Evolutionary conservation across 2,888 invertebrate genomes (phyloP).

Genomic region (Nemurella pictetii): DNA sequence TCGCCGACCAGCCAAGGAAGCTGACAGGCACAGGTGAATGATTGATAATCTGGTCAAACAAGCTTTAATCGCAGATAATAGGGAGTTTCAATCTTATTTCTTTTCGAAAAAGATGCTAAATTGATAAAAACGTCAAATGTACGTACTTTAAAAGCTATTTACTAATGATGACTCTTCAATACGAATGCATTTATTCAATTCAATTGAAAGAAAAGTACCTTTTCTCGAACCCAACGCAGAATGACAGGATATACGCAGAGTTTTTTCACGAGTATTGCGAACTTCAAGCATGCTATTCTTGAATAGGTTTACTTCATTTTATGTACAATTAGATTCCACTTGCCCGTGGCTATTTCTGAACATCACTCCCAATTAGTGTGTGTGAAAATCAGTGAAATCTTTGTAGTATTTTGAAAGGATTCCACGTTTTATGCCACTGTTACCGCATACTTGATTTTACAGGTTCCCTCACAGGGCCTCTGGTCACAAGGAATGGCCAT

Average conservation of each 20-base stretch:
- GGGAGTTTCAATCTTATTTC: background rate
- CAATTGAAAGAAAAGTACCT: background rate
- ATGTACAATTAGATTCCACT: background rate
- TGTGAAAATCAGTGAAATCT: background rate
- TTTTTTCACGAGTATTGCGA: background rate
- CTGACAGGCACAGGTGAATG: background rate
- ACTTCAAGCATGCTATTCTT: background rate
- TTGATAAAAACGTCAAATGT: background rate
- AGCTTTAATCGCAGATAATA: background rate
- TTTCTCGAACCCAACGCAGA: background rate
- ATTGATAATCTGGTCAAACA: background rate
- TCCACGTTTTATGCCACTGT: background rate
- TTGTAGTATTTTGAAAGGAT: background rate
- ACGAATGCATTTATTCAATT: background rate
- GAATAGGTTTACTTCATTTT: background rate
- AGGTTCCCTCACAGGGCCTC: background rate
- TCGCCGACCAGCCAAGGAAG: background rate
- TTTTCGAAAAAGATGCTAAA: background rate
- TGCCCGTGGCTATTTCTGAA: background rate
- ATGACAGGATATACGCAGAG: background rate
- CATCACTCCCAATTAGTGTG: background rate
- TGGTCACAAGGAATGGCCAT: background rate
- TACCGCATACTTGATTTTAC: background rate
- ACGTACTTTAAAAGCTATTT: background rate
- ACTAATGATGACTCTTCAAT: background rate